Conservation (phyloP, 2,113 vertebrate genomes). For the Leptosomus discolor region DNA sequence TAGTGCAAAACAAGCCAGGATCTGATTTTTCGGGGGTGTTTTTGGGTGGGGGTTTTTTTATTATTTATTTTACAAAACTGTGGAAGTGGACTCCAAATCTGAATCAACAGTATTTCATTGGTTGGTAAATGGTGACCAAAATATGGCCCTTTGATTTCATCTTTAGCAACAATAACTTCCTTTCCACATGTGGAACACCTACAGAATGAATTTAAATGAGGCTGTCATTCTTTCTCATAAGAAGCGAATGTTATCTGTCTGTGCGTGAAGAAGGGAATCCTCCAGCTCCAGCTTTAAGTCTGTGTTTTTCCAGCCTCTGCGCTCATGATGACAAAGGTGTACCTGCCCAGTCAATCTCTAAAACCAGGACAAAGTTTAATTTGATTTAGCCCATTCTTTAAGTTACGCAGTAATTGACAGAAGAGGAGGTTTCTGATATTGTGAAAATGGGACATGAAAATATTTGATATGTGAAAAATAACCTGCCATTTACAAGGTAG, state of each 20-base stretch:
- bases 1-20: neutral
- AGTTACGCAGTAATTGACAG: neutral
- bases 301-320: neutral
- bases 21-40: neutral
- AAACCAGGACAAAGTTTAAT: neutral
- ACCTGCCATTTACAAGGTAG: slow-evolving; percentile 26
- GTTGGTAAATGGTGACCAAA: neutral
- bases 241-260: neutral
- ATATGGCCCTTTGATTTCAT: neutral
- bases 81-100: neutral
- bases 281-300: neutral
- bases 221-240: neutral
- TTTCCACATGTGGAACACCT: neutral
- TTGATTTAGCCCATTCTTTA: neutral
- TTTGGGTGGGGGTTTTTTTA: neutral
- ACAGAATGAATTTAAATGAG: neutral
- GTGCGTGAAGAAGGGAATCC: neutral
- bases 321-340: neutral
- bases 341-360: neutral
- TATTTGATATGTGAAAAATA: slow-evolving; percentile 27
- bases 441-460: neutral
- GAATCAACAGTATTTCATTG: neutral
- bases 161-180: neutral
- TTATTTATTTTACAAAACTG: neutral
- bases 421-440: neutral